Conservation (phyloP, 2,888 invertebrate species). For the Odontocolon sp. region DNA sequence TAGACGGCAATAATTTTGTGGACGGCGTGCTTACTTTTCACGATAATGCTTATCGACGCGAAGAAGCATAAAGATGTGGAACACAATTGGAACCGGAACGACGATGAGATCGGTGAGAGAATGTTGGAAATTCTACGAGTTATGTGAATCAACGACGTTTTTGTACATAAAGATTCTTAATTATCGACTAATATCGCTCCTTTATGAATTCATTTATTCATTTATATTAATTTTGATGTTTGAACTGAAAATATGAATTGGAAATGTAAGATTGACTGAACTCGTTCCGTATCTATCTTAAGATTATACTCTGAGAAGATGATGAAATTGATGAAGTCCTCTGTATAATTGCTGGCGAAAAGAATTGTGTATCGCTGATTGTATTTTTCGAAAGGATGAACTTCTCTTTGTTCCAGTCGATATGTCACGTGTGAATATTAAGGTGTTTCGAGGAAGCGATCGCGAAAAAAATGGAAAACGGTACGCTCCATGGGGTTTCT, state of each 20-base stretch:
- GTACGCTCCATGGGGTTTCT: slow-evolving; percentile 77
- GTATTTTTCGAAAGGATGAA: neutral
- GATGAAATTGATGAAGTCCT: no score
- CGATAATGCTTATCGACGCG: slow-evolving; percentile 31
- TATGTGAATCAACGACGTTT: slow-evolving; percentile 10
- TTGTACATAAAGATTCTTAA: no score
- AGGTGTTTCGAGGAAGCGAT: slow-evolving; percentile 77
- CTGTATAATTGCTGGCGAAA: no score
- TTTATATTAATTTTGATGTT: no score
- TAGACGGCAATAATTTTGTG: slow-evolving; percentile 25
- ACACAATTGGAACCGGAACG: slow-evolving; percentile 46
- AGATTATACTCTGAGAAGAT: no score
- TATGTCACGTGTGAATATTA: slow-evolving; percentile 74
- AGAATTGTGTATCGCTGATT: no score
- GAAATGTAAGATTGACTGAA: no score
- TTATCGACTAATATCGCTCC: no score
- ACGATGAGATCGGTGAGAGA: slow-evolving; percentile 45
- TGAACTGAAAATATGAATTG: no score
- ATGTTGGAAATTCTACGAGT: slow-evolving; percentile 12
- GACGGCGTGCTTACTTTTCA: slow-evolving; percentile 18
- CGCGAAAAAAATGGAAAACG: slow-evolving; percentile 70
- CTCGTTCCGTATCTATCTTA: no score
- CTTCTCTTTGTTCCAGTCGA: slow-evolving; percentile 62
- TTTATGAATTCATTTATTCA: no score
- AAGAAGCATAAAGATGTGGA: neutral